A percentile compares a stretch with the other conserved stretches of the same genome.
Conservation (phyloP, 2,797 vertebrate species). For the Takifugu ocellatus region DNA sequence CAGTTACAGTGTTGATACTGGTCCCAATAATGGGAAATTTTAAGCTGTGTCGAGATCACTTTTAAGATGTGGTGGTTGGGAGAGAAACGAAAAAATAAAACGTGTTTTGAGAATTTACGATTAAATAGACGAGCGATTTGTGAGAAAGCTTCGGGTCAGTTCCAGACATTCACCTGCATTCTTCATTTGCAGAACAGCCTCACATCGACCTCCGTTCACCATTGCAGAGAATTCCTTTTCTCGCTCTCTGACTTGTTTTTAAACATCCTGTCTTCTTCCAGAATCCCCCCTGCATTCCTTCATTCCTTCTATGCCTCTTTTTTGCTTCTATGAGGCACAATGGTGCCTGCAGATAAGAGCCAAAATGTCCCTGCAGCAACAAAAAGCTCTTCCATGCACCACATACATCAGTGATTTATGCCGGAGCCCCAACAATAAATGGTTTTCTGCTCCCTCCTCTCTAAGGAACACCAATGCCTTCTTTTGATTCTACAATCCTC, state of each 20-base stretch:
- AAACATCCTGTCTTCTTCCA: background rate
- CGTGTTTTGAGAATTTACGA: background rate
- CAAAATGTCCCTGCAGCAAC: conserved; percentile 23
- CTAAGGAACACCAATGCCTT: conserved; percentile 42
- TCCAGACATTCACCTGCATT: conserved; percentile 2
- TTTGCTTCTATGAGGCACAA: conserved; percentile 10
- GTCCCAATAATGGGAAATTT: too few species aligned
- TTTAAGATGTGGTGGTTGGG: background rate
- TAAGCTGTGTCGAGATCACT: too few species aligned
- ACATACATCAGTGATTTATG: conserved; percentile 34
- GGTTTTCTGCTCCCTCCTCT: conserved; percentile 1
- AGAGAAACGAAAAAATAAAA: too few species aligned
- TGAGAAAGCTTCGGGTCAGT: background rate
- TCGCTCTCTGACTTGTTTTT: background rate
- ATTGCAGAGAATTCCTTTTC: background rate
- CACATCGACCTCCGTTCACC: background rate
- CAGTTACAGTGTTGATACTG: background rate
- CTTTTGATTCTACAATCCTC: conserved; percentile 31
- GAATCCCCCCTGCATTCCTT: conserved; percentile 4
- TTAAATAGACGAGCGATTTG: background rate
- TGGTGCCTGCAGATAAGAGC: conserved; percentile 20
- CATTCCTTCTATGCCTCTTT: conserved; percentile 17
- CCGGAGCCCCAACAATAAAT: conserved; percentile 31
- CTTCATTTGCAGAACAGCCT: conserved; percentile 9
- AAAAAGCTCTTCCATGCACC: conserved; percentile 20